These are phyloP conservation scores for Heliconius hewitsoni DNA, from an alignment of 1,140 invertebrate genomes.

Conservation along the genomic window DNA sequence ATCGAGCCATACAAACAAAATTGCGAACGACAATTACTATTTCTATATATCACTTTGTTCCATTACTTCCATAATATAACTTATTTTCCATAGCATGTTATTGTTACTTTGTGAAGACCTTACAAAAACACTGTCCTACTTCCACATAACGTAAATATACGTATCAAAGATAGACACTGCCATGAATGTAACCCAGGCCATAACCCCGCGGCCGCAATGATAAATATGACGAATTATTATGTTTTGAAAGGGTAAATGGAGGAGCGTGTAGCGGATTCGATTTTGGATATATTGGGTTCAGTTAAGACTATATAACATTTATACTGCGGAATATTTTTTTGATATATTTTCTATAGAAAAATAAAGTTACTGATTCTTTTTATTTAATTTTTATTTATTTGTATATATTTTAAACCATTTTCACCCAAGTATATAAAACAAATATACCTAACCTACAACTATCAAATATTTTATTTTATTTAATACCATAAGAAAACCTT, in stretches of 20 bases:
- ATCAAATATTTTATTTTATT: too few species aligned
- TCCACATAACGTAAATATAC: background rate
- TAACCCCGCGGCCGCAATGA: constrained; percentile 48
- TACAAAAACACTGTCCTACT: constrained; percentile 5
- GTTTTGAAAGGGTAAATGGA: constrained; percentile 49
- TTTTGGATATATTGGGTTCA: background rate
- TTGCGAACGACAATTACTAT: background rate
- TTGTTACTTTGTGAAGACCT: background rate
- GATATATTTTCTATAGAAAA: too few species aligned
- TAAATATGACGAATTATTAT: constrained; percentile 69
- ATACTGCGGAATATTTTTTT: too few species aligned
- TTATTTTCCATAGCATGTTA: background rate
- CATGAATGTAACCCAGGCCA: constrained; percentile 29
- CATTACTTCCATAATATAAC: background rate
- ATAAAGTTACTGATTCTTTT: too few species aligned
- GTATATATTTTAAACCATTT: too few species aligned
- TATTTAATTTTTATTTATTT: too few species aligned
- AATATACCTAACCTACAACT: too few species aligned
- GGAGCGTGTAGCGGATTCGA: constrained; percentile 32
- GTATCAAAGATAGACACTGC: constrained; percentile 6
- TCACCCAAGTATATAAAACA: too few species aligned
- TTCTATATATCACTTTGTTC: background rate
- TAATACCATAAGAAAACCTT: too few species aligned
- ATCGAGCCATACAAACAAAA: too few species aligned
- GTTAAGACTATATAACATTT: too few species aligned